Evolutionary conservation across 2,113 vertebrate species (phyloP).

Genomic region (Salvelinus namaycush): DNA sequence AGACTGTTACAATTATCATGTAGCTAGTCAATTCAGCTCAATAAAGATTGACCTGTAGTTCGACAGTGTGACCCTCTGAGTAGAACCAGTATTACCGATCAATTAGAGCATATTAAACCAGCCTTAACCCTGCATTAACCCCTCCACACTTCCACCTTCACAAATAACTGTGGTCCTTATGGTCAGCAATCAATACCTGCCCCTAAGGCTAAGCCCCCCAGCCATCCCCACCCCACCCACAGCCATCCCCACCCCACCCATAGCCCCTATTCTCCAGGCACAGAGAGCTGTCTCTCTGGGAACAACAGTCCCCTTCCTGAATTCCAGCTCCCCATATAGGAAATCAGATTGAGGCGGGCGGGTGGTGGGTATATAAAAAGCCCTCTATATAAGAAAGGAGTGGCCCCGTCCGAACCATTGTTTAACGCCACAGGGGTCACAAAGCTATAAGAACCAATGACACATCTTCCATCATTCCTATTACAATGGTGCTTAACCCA

Average conservation of each 20-base stretch:
- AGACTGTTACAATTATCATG: no score
- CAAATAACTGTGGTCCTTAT: no score
- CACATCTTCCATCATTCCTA: background rate
- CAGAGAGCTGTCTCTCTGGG: constrained; percentile 32
- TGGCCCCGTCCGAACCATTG: constrained; percentile 34
- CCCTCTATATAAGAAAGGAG: constrained; percentile 55
- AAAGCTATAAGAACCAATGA: constrained; percentile 4
- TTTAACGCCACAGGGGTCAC: constrained; percentile 25
- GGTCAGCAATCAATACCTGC: background rate
- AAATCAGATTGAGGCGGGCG: constrained; percentile 37
- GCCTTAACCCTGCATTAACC: no score
- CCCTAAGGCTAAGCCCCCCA: background rate
- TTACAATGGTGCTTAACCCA: background rate
- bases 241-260: background rate
- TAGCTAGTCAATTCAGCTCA: no score
- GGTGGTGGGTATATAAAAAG: constrained; percentile 52
- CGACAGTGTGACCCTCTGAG: no score
- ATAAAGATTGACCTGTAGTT: no score
- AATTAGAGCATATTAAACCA: no score
- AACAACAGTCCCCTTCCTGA: constrained; percentile 59
- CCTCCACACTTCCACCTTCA: no score
- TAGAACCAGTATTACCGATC: no score
- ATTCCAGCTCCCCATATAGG: constrained; percentile 60
- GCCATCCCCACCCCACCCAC: background rate
- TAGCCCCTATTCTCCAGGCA: constrained; percentile 47